These are phyloP conservation scores for Asobara japonica DNA, from an alignment of 1,140 invertebrate genomes.

Conservation along the genomic window DNA sequence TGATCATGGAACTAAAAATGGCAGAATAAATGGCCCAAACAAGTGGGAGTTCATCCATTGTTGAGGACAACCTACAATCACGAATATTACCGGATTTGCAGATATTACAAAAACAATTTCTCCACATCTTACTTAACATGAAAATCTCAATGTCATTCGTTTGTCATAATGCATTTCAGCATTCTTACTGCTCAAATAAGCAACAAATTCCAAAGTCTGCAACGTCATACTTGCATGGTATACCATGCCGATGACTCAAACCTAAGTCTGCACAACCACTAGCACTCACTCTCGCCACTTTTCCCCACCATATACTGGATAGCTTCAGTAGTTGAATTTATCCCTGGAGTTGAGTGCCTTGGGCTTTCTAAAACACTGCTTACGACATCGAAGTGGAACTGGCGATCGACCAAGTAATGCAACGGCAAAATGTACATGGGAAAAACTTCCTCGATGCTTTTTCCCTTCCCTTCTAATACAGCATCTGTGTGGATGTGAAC, in stretches of 20 bases:
- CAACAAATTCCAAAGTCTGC: constrained; percentile 1
- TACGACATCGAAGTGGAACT: neutral
- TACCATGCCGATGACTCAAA: neutral
- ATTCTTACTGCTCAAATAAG: neutral
- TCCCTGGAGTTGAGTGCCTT: constrained; percentile 19
- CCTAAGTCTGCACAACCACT: neutral
- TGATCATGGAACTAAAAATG: too few relatives aligned
- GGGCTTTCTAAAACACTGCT: constrained; percentile 25
- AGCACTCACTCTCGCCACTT: neutral
- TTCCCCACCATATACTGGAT: neutral
- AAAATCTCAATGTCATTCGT: neutral
- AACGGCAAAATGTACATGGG: constrained; percentile 27
- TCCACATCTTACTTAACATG: neutral
- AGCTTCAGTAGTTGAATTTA: constrained; percentile 19
- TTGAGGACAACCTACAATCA: neutral
- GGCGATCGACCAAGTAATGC: constrained; percentile 5
- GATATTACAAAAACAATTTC: neutral
- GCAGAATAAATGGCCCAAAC: too few relatives aligned
- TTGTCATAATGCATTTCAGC: neutral
- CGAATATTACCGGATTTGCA: neutral
- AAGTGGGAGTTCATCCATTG: neutral
- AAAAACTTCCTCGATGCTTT: constrained; percentile 23
- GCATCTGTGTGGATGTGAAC: neutral
- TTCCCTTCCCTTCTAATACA: constrained; percentile 3
- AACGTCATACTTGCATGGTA: constrained; percentile 1